phyloP scores from a whole-genome alignment of 2,113 vertebrate genomes.

The Verasper variegatus region DNA sequence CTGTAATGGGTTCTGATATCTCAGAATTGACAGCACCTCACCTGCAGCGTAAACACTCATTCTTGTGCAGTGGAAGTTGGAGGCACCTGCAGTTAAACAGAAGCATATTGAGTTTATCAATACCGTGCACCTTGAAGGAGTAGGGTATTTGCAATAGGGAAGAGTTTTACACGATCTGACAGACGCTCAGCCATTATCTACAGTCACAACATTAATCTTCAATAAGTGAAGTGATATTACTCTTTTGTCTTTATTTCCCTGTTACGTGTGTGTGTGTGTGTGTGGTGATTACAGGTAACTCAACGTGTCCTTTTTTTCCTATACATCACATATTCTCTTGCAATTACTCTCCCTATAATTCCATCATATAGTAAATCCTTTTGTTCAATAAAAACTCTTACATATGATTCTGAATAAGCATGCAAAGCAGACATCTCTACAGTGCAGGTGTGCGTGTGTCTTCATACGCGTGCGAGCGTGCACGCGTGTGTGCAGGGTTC shows the following conservation, averaged over 20 bases:
- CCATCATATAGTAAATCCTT: neutral
- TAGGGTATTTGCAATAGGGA: neutral
- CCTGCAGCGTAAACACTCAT: neutral
- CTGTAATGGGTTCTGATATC: neutral
- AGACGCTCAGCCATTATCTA: neutral
- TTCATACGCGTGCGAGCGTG: constrained; percentile 13
- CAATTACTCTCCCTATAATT: neutral
- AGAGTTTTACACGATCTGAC: neutral
- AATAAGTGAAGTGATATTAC: neutral
- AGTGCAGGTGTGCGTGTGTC: constrained; percentile 35
- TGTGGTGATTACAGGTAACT: neutral
- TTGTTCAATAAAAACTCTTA: constrained; percentile 20
- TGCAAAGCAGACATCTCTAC: constrained; percentile 65
- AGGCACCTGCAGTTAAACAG: neutral
- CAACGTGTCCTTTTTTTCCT: neutral
- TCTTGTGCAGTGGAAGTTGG: too few relatives aligned
- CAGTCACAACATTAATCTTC: neutral
- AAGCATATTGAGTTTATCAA: neutral
- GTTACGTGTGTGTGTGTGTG: neutral
- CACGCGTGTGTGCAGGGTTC: constrained; percentile 83
- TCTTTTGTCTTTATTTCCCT: neutral
- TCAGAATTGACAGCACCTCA: neutral
- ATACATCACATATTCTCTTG: neutral
- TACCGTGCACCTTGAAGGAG: neutral
- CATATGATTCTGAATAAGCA: constrained; percentile 64